Percentiles rank a stretch among this genome's conserved stretches.
These are phyloP conservation scores for Chelon labrosus DNA, from an alignment of 2,797 vertebrate genomes.

Conservation along the genomic window DNA sequence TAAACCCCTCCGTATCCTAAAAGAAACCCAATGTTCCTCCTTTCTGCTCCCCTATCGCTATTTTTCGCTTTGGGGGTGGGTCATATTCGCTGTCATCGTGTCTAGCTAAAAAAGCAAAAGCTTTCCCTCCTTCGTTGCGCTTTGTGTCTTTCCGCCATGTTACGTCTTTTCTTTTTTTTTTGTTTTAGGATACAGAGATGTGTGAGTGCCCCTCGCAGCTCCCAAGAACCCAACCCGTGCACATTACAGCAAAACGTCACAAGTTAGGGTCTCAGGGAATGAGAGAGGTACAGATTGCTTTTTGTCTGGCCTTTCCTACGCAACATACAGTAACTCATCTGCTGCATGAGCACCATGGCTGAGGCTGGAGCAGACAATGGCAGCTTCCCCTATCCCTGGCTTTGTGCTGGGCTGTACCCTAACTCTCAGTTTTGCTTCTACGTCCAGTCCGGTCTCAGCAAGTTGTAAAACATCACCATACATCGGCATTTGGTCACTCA, in stretches of 20 bases:
- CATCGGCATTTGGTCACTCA: conserved; percentile 7
- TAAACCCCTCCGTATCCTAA: conserved; percentile 48
- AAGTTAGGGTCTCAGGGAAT: conserved; percentile 99
- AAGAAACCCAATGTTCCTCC: conserved; percentile 59
- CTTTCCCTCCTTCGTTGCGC: conserved; percentile 37
- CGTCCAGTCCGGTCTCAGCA: conserved; percentile 32
- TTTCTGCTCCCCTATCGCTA: conserved; percentile 35
- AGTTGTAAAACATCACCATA: neutral
- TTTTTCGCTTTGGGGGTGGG: conserved; percentile 40
- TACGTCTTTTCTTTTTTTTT: conserved; percentile 28
- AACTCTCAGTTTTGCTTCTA: conserved; percentile 38
- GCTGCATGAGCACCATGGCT: conserved; percentile 47
- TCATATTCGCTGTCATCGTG: conserved; percentile 32
- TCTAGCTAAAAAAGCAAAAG: conserved; percentile 15
- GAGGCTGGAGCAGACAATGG: conserved; percentile 66
- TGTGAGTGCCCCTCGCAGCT: conserved; percentile 96
- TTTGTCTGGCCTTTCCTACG: conserved; percentile 45
- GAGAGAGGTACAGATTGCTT: conserved; percentile 92
- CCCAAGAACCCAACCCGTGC: conserved; percentile 99
- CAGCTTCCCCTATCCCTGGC: conserved; percentile 64
- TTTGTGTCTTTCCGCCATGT: conserved; percentile 64
- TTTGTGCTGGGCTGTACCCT: conserved; percentile 56
- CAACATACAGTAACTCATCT: conserved; percentile 53
- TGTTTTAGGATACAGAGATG: conserved; percentile 80
- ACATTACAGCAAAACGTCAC: conserved; percentile 99